Percentiles rank a stretch among this genome's conserved stretches.
Evolutionary conservation across 2,113 vertebrate species (phyloP).

Genomic region (Elachura formosa): DNA sequence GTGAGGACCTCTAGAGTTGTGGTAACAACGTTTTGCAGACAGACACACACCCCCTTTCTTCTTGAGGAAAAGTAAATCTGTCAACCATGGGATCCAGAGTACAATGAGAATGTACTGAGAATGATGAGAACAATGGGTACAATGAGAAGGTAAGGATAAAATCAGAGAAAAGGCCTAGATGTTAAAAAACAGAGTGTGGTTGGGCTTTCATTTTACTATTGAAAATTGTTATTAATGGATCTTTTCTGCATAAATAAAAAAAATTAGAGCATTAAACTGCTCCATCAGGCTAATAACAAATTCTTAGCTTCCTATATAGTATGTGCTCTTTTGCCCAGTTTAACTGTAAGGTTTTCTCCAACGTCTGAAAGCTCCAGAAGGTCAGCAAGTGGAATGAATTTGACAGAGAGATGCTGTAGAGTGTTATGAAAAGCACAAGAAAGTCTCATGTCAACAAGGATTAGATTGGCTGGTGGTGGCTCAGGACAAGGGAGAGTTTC

Average conservation of each 20-base stretch:
- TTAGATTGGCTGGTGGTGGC: not conserved
- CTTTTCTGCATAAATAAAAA: not conserved
- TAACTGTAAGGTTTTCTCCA: not conserved
- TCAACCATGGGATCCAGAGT: not conserved
- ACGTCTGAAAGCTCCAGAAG: not conserved
- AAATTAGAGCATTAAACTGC: not conserved
- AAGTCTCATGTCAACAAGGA: not conserved
- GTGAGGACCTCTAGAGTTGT: not conserved
- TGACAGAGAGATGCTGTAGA: not conserved
- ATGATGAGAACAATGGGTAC: too few species aligned
- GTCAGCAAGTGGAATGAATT: not conserved
- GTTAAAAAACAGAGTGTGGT: not conserved
- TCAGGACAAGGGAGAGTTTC: not conserved
- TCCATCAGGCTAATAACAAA: not conserved
- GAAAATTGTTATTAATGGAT: not conserved
- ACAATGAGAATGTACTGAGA: not conserved
- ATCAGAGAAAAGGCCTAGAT: not conserved
- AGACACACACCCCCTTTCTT: not conserved
- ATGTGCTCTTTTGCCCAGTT: not conserved
- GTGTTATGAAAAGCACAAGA: not conserved
- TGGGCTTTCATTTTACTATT: not conserved
- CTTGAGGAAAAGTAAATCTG: not conserved
- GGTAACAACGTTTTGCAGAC: not conserved
- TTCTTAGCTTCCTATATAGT: not conserved
- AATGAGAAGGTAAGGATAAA: not conserved